A percentile compares a stretch with the other conserved stretches of the same genome.
Evolutionary conservation across 2,888 invertebrate genomes (phyloP).

Genomic region (Serripes groenlandicus): DNA sequence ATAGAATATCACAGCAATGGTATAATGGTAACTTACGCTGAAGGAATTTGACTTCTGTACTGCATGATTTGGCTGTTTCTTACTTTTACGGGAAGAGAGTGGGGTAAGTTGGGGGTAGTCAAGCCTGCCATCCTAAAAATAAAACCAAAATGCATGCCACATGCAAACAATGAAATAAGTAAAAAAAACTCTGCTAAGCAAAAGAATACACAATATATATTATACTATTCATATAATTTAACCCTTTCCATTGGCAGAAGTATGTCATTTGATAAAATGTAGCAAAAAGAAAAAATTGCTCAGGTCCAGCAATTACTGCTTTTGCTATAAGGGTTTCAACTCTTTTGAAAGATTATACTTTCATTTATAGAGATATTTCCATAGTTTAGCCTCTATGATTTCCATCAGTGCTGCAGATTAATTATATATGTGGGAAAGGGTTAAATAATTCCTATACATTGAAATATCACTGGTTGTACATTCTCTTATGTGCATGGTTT

Average conservation of each 20-base stretch:
- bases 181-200: constrained; percentile 18
- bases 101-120: constrained; percentile 80
- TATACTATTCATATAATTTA: no score
- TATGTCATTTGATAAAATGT: background rate
- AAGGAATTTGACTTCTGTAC: constrained; percentile 86
- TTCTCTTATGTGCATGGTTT: no score
- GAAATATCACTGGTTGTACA: no score
- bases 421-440: background rate
- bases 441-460: no score
- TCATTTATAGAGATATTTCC: background rate
- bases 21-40: constrained; percentile 83
- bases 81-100: constrained; percentile 88
- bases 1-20: background rate
- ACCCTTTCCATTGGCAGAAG: no score
- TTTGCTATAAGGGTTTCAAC: background rate
- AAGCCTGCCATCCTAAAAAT: constrained; percentile 77
- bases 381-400: no score
- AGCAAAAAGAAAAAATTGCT: background rate
- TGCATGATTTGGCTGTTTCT: constrained; percentile 86
- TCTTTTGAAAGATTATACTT: background rate
- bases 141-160: constrained; percentile 72
- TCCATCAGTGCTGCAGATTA: no score
- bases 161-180: constrained; percentile 63
- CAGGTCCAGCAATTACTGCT: background rate
- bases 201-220: no score